Evolutionary conservation across 2,113 vertebrate species (phyloP).

Genomic region (Elachura formosa): DNA sequence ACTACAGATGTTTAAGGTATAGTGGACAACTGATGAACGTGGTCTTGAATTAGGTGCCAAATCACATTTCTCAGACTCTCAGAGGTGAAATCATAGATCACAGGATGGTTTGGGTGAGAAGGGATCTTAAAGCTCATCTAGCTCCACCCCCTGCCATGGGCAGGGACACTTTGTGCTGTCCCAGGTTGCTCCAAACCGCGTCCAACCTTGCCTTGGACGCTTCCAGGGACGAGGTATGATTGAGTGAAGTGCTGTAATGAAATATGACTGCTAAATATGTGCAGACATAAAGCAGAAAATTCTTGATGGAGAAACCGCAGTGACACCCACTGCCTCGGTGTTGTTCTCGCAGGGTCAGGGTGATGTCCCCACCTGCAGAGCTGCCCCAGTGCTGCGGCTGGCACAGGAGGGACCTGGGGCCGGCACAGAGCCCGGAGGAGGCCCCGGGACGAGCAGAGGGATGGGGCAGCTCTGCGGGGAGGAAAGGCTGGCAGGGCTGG

Average conservation of each 20-base stretch:
- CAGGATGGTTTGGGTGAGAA: background rate
- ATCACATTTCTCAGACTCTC: background rate
- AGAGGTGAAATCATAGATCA: background rate
- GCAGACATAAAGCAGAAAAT: background rate
- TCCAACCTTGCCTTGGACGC: background rate
- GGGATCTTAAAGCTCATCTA: background rate
- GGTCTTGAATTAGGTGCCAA: no score
- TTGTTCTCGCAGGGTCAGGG: rapidly evolving
- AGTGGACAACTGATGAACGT: background rate
- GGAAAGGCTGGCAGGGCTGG: background rate
- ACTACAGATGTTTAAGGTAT: background rate
- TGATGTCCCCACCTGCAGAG: no score
- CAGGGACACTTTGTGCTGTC: background rate
- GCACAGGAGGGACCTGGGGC: background rate
- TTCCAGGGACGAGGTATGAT: rapidly evolving
- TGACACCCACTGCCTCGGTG: rapidly evolving
- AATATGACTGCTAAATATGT: rapidly evolving
- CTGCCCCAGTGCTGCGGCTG: background rate
- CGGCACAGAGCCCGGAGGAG: background rate
- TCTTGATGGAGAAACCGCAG: background rate
- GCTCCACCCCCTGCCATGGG: no score
- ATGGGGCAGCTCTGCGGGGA: background rate
- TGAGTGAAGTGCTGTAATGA: rapidly evolving
- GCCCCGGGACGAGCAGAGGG: background rate
- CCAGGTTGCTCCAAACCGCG: background rate